phyloP scores from a whole-genome alignment of 2,797 vertebrate species.

The Cirrhinus molitorella region DNA sequence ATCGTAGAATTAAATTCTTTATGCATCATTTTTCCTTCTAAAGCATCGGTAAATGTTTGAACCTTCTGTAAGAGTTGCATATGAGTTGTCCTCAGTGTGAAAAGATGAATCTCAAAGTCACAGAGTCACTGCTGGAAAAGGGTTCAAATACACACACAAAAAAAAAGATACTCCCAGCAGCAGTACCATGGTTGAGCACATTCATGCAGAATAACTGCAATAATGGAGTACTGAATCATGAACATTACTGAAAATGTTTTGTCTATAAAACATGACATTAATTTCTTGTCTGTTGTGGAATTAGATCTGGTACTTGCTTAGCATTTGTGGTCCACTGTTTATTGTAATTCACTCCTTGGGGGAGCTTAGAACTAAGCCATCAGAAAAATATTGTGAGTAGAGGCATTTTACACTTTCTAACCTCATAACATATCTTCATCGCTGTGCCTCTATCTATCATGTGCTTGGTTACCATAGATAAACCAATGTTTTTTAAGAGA shows the following conservation, averaged over 20 bases:
- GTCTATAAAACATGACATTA: neutral
- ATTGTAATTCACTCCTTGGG: constrained; percentile 41
- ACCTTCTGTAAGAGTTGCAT: no score
- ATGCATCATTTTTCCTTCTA: no score
- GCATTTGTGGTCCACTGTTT: neutral
- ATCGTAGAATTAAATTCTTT: no score
- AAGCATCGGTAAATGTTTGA: no score
- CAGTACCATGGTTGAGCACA: no score
- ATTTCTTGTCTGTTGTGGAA: neutral
- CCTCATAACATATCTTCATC: constrained; percentile 24
- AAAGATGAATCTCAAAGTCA: no score
- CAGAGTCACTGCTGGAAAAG: no score
- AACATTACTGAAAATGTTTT: neutral
- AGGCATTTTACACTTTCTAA: constrained; percentile 45
- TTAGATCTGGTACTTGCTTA: constrained; percentile 20
- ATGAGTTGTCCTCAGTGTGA: no score
- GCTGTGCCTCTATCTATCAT: constrained; percentile 25
- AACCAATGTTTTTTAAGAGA: constrained; percentile 39
- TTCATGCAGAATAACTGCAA: neutral
- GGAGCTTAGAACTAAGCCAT: constrained; percentile 33
- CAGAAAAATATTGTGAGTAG: constrained; percentile 46
- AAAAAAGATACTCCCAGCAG: neutral
- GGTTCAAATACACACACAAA: no score
- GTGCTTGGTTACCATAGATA: constrained; percentile 26
- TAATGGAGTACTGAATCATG: neutral